Evolutionary conservation across 2,113 vertebrate genomes (phyloP).

Genomic region (Vombatus ursinus): DNA sequence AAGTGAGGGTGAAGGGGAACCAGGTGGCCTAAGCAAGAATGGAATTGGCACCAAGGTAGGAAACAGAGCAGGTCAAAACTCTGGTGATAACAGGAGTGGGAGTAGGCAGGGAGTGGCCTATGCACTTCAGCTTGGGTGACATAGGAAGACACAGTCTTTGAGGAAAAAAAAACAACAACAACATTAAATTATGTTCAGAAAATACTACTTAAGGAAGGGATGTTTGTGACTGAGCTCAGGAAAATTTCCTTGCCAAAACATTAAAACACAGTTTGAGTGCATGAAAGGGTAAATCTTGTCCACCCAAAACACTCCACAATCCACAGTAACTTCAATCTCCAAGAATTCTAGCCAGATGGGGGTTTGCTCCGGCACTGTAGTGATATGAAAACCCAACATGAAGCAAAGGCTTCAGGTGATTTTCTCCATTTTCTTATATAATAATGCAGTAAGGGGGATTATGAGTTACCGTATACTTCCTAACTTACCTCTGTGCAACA

Average conservation of each 20-base stretch:
- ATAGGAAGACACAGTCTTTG: not conserved
- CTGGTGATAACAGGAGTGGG: not conserved
- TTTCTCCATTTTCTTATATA: slow-evolving; percentile 44
- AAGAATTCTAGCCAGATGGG: slow-evolving; percentile 30
- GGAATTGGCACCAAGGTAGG: not conserved
- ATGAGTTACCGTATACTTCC: slow-evolving; percentile 19
- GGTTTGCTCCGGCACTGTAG: slow-evolving; percentile 16
- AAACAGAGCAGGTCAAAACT: not conserved
- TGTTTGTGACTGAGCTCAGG: not conserved
- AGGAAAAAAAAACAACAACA: not conserved
- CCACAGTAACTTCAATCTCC: slow-evolving; percentile 13
- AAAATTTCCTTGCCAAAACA: not conserved
- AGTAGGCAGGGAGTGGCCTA: not conserved
- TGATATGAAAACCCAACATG: slow-evolving; percentile 15
- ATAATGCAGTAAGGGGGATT: slow-evolving; percentile 34
- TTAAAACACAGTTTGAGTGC: not conserved
- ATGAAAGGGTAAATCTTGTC: not conserved
- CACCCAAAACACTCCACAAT: slow-evolving; percentile 10
- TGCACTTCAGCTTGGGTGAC: not conserved
- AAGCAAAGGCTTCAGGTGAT: not conserved
- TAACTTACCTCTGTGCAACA: slow-evolving; percentile 17
- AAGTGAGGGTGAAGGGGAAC: not conserved
- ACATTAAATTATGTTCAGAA: not conserved
- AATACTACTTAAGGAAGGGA: not conserved
- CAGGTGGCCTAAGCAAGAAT: not conserved